Percentiles rank a stretch among this genome's conserved stretches.
Conservation (phyloP, 2,113 vertebrate species). For the Raphicerus campestris region DNA sequence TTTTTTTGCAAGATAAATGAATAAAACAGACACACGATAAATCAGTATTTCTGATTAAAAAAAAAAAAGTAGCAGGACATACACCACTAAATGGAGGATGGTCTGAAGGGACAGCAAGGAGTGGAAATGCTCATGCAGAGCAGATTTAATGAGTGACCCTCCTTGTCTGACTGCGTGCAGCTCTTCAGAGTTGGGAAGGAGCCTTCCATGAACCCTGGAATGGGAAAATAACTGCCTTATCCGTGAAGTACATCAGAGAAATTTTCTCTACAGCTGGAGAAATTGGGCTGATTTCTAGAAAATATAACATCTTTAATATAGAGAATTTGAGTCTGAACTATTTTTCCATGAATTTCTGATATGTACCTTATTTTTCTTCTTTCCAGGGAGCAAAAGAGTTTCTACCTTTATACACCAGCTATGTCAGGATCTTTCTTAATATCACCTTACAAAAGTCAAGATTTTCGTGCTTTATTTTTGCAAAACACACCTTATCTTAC, state of each 20-base stretch:
- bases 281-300: neutral
- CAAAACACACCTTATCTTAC: neutral
- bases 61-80: no score
- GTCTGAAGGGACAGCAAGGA: neutral
- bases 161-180: neutral
- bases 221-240: neutral
- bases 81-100: neutral
- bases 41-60: neutral
- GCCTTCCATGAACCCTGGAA: neutral
- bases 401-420: neutral
- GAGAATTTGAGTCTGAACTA: neutral
- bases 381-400: conserved; percentile 25
- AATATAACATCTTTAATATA: neutral
- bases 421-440: neutral
- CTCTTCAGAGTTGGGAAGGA: neutral
- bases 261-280: neutral
- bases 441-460: neutral
- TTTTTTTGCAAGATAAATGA: neutral
- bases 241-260: neutral
- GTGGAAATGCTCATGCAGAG: neutral
- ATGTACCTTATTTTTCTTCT: neutral
- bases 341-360: neutral
- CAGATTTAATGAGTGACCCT: neutral
- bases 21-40: neutral
- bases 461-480: conserved; percentile 38